These are phyloP conservation scores for Spatulosminthurus flaviceps DNA, from an alignment of 2,888 invertebrate genomes.

Conservation along the genomic window DNA sequence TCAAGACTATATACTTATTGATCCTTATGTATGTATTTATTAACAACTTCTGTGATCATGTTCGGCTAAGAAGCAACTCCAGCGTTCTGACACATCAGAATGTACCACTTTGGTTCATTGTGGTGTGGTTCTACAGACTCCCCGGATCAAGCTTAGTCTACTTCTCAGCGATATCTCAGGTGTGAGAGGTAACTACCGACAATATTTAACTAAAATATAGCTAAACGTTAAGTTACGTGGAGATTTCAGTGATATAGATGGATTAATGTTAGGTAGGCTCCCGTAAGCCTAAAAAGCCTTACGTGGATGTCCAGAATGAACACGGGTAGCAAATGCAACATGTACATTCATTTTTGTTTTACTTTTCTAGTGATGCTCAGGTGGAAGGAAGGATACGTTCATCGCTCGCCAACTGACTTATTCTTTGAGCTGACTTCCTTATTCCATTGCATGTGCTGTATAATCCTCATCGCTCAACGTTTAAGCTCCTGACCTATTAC, in stretches of 20 bases:
- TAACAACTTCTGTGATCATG: too few relatives aligned
- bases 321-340: slow-evolving; percentile 32
- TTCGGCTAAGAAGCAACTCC: too few relatives aligned
- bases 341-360: slow-evolving; percentile 21
- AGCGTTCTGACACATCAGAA: too few relatives aligned
- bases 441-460: slow-evolving; percentile 19
- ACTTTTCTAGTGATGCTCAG: slow-evolving; percentile 28
- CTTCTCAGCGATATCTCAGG: background rate
- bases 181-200: background rate
- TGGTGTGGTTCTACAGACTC: too few relatives aligned
- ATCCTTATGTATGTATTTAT: too few relatives aligned
- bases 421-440: slow-evolving; percentile 35
- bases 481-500: slow-evolving; percentile 1
- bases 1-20: too few relatives aligned
- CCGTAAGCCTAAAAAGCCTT: slow-evolving; percentile 4
- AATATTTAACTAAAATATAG: background rate
- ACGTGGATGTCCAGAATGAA: background rate
- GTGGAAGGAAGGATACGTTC: slow-evolving; percentile 44
- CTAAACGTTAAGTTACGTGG: background rate
- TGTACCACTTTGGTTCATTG: too few relatives aligned
- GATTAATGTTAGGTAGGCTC: background rate
- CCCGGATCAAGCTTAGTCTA: too few relatives aligned
- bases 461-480: background rate
- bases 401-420: slow-evolving; percentile 45
- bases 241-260: background rate